Base-by-base conservation (phyloP, 2,888 invertebrate genomes). In the Drosophila conformis region DNA sequence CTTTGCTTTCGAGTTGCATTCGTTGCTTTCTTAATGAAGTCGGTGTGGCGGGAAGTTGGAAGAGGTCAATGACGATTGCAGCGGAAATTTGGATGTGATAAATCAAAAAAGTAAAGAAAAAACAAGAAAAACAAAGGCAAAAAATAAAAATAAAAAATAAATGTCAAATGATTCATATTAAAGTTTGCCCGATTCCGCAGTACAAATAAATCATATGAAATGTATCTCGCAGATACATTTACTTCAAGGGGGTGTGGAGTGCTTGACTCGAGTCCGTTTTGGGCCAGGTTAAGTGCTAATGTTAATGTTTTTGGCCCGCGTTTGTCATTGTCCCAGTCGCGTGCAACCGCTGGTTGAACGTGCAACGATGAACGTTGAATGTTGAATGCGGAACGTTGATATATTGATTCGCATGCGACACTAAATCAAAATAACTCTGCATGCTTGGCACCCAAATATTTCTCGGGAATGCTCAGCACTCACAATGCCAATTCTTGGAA, bases 151-250 rank as follows among this genome's bases (percentile, higher is more conserved):
- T 11, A 85, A 79, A 85, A 86, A 78, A 84, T 74, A 70, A 77
- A 57, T 77, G 85, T 76, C 86, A 86, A 89, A 82, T 86, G 89
- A 89, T 85, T 85, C 85, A 89, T 87, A 84, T 86, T 89, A 80
- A 87, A 87, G 80, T 79, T 76, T 67, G 71, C 54, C 31, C 57
- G 61, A 13, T 48, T 46, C n/a, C 49, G 56, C 57, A 38, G 56
- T 6, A 57, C 61, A 69, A 71, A 89, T 86, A 86, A 86, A 86
- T 86, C 87, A 86, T 81, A 81, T 76, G 69, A 73, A 70, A 76
- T 78, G 72, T 78, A 78, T 79, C 68, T 79, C 70, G 48, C 69
- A 69, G 59, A 76, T 76, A 80, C 69, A 49, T 25, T n/a, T 33
- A 27, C 15, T 48, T 18, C 33, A 10, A 2, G 15, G n/a, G 8